Percentiles rank a stretch among this genome's conserved stretches.
Conservation (phyloP, 2,113 vertebrate species). For the Crotalus viridis region DNA sequence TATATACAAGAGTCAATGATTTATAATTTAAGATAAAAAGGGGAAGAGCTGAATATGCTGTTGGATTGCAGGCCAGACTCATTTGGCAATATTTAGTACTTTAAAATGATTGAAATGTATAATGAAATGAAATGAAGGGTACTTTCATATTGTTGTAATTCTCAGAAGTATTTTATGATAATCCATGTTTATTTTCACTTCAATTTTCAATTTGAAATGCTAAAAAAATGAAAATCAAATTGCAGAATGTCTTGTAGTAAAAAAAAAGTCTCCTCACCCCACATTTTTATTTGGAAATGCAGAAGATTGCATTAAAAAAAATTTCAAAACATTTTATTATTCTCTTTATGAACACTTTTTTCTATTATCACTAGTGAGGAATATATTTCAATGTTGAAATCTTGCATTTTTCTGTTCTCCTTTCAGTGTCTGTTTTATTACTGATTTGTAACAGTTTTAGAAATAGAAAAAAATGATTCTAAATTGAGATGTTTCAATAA, state of each 20-base stretch:
- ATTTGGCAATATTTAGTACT: background rate
- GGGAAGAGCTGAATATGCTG: background rate
- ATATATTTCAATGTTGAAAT: background rate
- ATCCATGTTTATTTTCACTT: background rate
- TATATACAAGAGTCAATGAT: background rate
- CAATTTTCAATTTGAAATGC: background rate
- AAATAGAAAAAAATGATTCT: background rate
- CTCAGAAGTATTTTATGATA: background rate
- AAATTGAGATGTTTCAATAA: background rate
- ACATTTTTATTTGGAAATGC: background rate
- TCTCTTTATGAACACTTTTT: background rate
- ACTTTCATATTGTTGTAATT: background rate
- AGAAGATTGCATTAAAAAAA: background rate
- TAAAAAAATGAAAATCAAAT: background rate
- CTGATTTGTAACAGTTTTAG: background rate
- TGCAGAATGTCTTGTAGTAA: background rate
- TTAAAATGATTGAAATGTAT: background rate
- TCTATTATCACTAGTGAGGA: background rate
- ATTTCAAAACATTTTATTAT: background rate
- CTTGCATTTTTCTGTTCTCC: background rate
- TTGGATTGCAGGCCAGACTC: background rate
- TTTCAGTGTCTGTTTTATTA: background rate
- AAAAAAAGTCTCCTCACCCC: background rate
- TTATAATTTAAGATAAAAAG: background rate
- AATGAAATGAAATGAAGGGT: background rate